A percentile compares a stretch with the other conserved stretches of the same genome.
Evolutionary conservation across 2,113 vertebrate species (phyloP).

Genomic region (Sapayoa aenigma): DNA sequence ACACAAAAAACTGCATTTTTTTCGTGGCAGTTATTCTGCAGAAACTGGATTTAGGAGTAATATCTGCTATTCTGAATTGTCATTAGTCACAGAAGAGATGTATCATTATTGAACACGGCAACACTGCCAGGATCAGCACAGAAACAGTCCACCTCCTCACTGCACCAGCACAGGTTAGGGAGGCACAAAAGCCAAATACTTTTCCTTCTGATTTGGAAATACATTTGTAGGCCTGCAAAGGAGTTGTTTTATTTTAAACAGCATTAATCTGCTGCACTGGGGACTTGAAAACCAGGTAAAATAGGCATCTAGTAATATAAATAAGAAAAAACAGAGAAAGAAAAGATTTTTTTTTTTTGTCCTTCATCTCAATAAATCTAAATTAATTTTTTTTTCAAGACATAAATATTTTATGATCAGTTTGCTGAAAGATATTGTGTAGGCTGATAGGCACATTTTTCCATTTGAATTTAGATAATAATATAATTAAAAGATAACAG

Average conservation of each 20-base stretch:
- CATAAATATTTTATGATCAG: background rate
- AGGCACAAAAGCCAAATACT: background rate
- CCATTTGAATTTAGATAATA: background rate
- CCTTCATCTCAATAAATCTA: background rate
- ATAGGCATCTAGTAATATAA: background rate
- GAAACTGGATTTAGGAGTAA: background rate
- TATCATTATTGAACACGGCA: background rate
- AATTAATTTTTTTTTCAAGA: background rate
- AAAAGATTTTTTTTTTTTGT: background rate
- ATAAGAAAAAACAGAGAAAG: background rate
- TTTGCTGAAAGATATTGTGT: background rate
- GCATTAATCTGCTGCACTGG: background rate
- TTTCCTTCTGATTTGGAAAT: background rate
- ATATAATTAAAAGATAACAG: background rate
- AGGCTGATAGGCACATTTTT: background rate
- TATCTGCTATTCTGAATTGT: background rate
- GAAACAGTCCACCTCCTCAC: background rate
- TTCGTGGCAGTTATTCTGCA: background rate
- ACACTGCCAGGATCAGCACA: background rate
- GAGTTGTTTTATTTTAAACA: background rate
- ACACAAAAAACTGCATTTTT: background rate
- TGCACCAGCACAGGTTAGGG: background rate
- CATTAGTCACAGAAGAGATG: background rate
- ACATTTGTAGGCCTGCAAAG: background rate
- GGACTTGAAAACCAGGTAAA: background rate